phyloP scores from a whole-genome alignment of 2,113 vertebrate species.

The Procavia capensis region DNA sequence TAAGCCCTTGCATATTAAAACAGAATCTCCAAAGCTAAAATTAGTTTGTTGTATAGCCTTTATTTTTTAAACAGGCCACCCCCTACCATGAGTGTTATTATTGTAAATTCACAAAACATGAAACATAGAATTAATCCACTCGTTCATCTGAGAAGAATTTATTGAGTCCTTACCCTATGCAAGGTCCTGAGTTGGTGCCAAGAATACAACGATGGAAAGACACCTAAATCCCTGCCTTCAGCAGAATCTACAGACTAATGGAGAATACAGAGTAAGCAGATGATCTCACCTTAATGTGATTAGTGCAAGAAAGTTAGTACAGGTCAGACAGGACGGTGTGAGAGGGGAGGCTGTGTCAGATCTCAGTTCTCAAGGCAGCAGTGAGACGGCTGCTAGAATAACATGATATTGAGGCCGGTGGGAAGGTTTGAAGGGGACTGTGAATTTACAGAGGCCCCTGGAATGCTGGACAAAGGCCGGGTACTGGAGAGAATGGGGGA shows the following conservation, averaged over 20 bases:
- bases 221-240: not conserved
- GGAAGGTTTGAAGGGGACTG: not conserved
- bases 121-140: not conserved
- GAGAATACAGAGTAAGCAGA: not conserved
- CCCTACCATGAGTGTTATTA: not conserved
- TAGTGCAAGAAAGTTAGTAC: not conserved
- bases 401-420: not conserved
- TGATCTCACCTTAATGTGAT: not conserved
- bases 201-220: not conserved
- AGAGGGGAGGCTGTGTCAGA: not conserved
- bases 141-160: slow-evolving; percentile 2
- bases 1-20: slow-evolving; percentile 28
- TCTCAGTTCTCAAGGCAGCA: not conserved
- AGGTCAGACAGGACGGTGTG: not conserved
- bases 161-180: not conserved
- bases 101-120: not conserved
- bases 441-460: not conserved
- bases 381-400: not conserved
- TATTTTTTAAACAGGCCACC: not conserved
- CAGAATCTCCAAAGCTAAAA: slow-evolving; percentile 29
- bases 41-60: not conserved
- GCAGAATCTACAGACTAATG: not conserved
- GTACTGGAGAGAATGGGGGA: not conserved
- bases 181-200: not conserved
- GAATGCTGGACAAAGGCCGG: not conserved